phyloP scores from a whole-genome alignment of 2,888 invertebrate genomes.

The Noctua pronuba region DNA sequence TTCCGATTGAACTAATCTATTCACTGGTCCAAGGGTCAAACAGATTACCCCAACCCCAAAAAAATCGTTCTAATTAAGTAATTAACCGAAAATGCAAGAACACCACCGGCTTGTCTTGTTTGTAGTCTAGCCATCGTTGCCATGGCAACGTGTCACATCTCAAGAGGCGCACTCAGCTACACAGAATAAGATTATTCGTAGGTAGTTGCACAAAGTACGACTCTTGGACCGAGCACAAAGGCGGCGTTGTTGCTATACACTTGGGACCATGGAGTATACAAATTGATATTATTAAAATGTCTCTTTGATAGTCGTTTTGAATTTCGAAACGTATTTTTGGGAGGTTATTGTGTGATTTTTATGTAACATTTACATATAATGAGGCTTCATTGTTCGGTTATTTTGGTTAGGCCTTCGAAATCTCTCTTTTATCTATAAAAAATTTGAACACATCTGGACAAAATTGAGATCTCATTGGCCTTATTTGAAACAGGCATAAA shows the following conservation, averaged over 20 bases:
- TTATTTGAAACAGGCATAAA: background rate
- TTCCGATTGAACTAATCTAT: no score
- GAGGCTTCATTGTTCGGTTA: background rate
- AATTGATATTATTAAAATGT: slow-evolving; percentile 64
- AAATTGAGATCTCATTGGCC: background rate
- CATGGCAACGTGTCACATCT: slow-evolving; percentile 49
- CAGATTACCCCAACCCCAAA: background rate
- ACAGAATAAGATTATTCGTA: slow-evolving; percentile 77
- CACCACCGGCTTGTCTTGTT: background rate
- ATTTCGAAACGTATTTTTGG: slow-evolving; percentile 36
- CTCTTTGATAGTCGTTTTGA: slow-evolving; percentile 42
- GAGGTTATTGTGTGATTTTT: background rate
- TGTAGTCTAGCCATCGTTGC: slow-evolving; percentile 13
- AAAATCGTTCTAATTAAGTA: slow-evolving; percentile 4
- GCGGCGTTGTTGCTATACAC: slow-evolving; percentile 57
- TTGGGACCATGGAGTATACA: slow-evolving; percentile 49
- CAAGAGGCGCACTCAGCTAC: slow-evolving; percentile 54
- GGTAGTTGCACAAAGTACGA: slow-evolving; percentile 68
- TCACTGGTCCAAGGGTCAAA: no score
- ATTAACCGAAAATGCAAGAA: slow-evolving; percentile 32
- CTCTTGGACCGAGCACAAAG: slow-evolving; percentile 70
- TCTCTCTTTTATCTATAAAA: background rate
- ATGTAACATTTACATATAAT: background rate
- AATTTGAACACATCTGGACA: background rate
- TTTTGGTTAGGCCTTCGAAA: background rate